Base-by-base conservation (phyloP, 2,888 invertebrate genomes). In the Platycheirus albimanus region DNA sequence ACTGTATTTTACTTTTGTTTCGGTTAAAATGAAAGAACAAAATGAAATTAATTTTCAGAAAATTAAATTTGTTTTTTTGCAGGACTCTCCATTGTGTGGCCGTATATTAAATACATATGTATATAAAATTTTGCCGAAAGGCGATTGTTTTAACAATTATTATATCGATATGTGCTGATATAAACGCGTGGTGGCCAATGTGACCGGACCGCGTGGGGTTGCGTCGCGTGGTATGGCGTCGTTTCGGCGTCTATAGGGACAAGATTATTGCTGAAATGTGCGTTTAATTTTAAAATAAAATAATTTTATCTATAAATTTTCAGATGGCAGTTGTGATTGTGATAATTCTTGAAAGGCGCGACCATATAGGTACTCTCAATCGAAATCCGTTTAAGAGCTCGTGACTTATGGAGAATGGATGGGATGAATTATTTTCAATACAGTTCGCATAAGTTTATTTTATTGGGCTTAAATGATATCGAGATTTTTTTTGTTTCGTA, bases 11-110 rank as follows among this genome's bases (percentile, higher is more conserved):
- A 13, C n/a, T 15, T n/a, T 30, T 30, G 19, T 63, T 52, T 15
- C 4, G 19, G 11, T 33, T 72, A 36, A n/a, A 43, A 47, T 64
- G 52, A 28, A 72, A 52, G 17, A 47, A 28, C 28, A n/a, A 38
- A 64, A 66, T 38, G 36, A 74, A 74, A 38, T 74, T 56, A 74
- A 64, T 66, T 49, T 54, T 54, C 69, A 69, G 43, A n/a, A 47
- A 45, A 45, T 47, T 33, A 63, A 45, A 63, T 63, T 58, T 28
- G 24, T n/a, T 52, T 54, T n/a, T 6, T 33, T 15, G 28, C 36
- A 38, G 3, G 38, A 38, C 13, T 5, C 1, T 56, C 38, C n/a
- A 52, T 10, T 51, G 30, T 51, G 4, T 15, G 20, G 11, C 3
- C 28, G 10, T 24, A 1, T 30, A 6, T 51, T 19, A 7, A 33